Evolutionary conservation across 2,888 invertebrate genomes (phyloP), one percentile per base, ranked within the genome.

Genomic region (Omphaloscelis lunosa): DNA sequence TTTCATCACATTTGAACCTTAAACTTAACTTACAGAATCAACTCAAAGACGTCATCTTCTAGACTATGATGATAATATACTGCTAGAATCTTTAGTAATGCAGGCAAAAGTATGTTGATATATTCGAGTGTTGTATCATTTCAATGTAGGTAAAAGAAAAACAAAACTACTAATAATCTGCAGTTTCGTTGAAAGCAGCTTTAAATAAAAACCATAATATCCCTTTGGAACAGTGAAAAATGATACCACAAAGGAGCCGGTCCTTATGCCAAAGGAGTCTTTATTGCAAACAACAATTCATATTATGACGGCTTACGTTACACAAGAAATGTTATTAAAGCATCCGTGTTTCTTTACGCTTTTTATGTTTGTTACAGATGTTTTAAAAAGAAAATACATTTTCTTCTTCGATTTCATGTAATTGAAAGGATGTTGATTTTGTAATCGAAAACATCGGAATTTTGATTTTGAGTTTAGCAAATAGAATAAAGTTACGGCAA

Each of bases 221-320:
- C 61, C 67, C 63, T 58, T 75, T 63, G 48, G 75, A 79, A 85
- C 80, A 87, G 82, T 78, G 58, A 75, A 79, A 83, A 86, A 86
- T 83, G 48, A 76, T 83, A 83, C 59, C 66, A 72, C 72, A 86
- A 86, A 62, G 58, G 69, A 71, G 75, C 41, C 68, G 65, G 72
- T 80, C 73, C 70, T 79, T 69, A 71, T 34, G 66, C 69, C 65
- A 70, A 59, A 59, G 62, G 17, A 67, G 56, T 62, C 73, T 84
- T 85, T 80, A 75, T 80, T 77, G 76, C 72, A 69, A 86, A 87
- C 79, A 85, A 72, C 63, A 78, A 62, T 73, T 84, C 69, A 72
- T 83, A 63, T 83, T 85, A 83, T 68, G 80, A 73, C 51, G 69
- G 75, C 75, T 85, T 82, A 69, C 3, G 65, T 81, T 82, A 79